Base-by-base conservation (phyloP, 2,113 vertebrate genomes). In the Bujurquina vittata region DNA sequence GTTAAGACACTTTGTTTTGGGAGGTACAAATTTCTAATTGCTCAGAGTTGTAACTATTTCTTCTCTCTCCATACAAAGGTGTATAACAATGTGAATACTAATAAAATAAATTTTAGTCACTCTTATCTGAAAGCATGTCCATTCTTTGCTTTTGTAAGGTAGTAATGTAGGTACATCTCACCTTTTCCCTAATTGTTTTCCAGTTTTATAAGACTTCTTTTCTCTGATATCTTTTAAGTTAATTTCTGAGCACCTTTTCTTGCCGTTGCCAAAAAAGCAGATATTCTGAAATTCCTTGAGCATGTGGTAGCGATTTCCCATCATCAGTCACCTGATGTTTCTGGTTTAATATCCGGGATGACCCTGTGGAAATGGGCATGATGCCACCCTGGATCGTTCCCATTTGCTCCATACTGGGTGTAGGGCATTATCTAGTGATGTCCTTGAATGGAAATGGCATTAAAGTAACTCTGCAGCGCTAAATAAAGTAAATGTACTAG, bases 291-390 rank as follows among this genome's bases (percentile, higher is more conserved):
- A 84, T 89, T 88, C 81, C 84, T 88, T 79, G 74, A 91, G 74
- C 63, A 22, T 77, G 76, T 55, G 59, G 26, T 81, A 61, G 83
- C 87, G 74, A 90, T 85, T 88, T 90, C 84, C 92, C 75, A 89
- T 87, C 87, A 93, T 83, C 81, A 84, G 83, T 88, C 92, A 94
- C 89, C 91, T 93, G 91, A 93, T 92, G 91, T 87, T 90, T 78
- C 78, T 79, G 84, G 83, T 92, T 86, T 94, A 94, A 95, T 95
- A 77, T 90, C 87, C 52, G 57, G 83, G 89, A 92, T 95, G 94
- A 94, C 94, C 94, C 93, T 91, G 92, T 89, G 87, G 90, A 94
- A 92, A 92, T 33, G 80, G 88, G 73, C 76, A 55, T 67, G 75
- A 77, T 91, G 92, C 94, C 94, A 95, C 85, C 90, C 86, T 90